Evolutionary conservation across 2,888 invertebrate species (phyloP).

Genomic region (Acanthopleura granulata): DNA sequence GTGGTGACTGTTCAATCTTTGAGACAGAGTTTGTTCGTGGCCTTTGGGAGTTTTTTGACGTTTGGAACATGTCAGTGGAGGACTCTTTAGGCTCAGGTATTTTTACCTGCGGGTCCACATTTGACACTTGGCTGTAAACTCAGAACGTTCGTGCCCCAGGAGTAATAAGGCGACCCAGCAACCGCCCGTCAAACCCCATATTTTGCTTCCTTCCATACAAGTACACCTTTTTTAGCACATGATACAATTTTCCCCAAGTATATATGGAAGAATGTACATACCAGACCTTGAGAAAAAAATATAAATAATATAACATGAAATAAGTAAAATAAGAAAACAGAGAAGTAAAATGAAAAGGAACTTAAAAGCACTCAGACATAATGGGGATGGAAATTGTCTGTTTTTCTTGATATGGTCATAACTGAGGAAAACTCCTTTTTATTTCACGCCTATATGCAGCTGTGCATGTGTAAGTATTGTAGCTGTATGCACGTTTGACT

Average conservation of each 20-base stretch:
- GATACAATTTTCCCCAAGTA: neutral
- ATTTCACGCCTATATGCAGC: too few relatives aligned
- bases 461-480: too few relatives aligned
- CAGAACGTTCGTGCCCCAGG: neutral
- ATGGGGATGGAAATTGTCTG: too few relatives aligned
- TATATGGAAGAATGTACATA: too few relatives aligned
- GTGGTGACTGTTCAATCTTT: neutral
- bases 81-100: neutral
- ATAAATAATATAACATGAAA: too few relatives aligned
- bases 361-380: too few relatives aligned
- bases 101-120: conserved; percentile 10
- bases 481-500: too few relatives aligned
- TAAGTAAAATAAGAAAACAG: too few relatives aligned
- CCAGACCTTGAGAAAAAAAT: too few relatives aligned
- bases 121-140: conserved; percentile 12
- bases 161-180: neutral
- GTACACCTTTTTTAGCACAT: neutral
- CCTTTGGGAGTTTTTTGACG: neutral
- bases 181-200: neutral
- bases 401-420: too few relatives aligned
- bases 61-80: neutral
- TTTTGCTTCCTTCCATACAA: neutral
- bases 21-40: conserved; percentile 6
- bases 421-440: too few relatives aligned
- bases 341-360: too few relatives aligned